These are phyloP conservation scores for Pseudorectes ferrugineus DNA, from an alignment of 2,113 vertebrate species.

Conservation along the genomic window DNA sequence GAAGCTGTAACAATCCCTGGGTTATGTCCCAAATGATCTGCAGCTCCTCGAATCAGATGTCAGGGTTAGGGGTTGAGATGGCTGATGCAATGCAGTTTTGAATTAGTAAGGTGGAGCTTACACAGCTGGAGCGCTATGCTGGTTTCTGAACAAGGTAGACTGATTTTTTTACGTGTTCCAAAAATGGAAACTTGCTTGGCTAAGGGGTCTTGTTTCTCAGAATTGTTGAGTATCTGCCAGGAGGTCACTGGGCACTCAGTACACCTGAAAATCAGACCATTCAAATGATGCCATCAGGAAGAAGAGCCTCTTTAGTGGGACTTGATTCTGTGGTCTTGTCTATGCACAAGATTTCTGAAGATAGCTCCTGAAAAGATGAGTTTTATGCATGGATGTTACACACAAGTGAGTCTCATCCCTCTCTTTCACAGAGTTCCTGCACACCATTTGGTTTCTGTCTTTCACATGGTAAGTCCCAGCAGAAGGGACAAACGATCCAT, in stretches of 20 bases:
- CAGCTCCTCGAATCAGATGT: neutral
- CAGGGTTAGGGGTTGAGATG: neutral
- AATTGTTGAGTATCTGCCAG: neutral
- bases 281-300: neutral
- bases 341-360: neutral
- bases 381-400: neutral
- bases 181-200: neutral
- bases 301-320: neutral
- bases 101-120: neutral
- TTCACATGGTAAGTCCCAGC: neutral
- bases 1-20: neutral
- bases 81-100: neutral
- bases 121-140: accelerated
- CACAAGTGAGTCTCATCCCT: neutral
- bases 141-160: neutral
- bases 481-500: neutral
- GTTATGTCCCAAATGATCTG: neutral
- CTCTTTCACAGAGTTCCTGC: neutral
- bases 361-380: neutral
- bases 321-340: neutral
- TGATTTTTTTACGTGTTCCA: neutral
- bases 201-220: neutral
- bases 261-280: neutral
- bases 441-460: neutral
- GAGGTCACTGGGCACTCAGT: neutral